A percentile compares a stretch with the other conserved stretches of the same genome.
phyloP scores from a whole-genome alignment of 2,888 invertebrate genomes.

The Drosophila colorata region DNA sequence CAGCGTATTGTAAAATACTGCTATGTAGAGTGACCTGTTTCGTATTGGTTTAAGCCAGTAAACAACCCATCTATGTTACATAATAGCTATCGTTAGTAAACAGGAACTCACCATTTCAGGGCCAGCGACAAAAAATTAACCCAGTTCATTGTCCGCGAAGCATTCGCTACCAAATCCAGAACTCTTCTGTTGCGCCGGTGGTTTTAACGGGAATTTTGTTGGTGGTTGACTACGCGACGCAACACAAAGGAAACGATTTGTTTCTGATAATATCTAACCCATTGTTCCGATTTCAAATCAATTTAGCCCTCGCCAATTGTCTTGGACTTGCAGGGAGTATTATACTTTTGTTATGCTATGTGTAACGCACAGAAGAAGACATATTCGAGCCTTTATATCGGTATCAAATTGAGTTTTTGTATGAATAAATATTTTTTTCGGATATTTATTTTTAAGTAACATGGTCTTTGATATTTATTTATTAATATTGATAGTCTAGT shows the following conservation, averaged over 20 bases:
- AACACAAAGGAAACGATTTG: conserved; percentile 32
- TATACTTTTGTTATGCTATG: neutral
- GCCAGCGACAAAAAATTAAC: conserved; percentile 29
- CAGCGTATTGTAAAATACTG: conserved; percentile 50
- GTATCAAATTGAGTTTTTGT: too few species aligned
- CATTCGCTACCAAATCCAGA: conserved; percentile 20
- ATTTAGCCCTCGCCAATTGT: conserved; percentile 2
- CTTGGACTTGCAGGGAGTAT: neutral
- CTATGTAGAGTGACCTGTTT: conserved; percentile 58
- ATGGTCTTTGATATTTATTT: too few species aligned
- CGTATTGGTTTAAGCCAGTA: neutral
- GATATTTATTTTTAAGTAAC: too few species aligned
- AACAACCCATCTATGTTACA: too few species aligned
- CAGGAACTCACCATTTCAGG: conserved; percentile 52
- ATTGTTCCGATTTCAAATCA: conserved; percentile 48
- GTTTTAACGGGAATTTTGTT: conserved; percentile 9
- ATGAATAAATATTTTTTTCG: too few species aligned
- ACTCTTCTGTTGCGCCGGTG: conserved; percentile 7
- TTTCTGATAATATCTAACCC: conserved; percentile 50
- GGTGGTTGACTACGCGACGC: neutral
- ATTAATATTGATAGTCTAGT: too few species aligned
- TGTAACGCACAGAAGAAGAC: neutral
- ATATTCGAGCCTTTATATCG: too few species aligned
- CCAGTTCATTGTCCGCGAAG: conserved; percentile 61
- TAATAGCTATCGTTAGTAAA: neutral